Base-by-base conservation (phyloP, 2,888 invertebrate species). In the Trichogramma evanescens region DNA sequence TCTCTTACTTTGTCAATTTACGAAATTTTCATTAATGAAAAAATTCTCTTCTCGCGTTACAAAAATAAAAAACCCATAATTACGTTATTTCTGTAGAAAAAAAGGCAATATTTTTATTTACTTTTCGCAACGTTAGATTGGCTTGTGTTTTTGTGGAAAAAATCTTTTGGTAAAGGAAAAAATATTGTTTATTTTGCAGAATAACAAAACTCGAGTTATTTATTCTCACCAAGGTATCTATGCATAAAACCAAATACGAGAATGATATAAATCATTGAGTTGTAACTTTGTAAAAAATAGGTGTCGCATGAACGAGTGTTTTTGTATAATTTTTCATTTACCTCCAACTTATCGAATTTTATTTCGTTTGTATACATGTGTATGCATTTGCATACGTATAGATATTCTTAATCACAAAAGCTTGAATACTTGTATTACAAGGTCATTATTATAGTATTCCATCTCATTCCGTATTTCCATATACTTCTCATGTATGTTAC, bases 121-220 rank as follows among this genome's bases (percentile, higher is more conserved):
- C 50, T 55, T 59, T 50, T 56, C 65, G 26, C 26, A 26, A 26
- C 26, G 26, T 70, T 66, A 67, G 69, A 68, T 69, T 70, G 71
- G 72, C 70, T 70, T 69, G 63, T 71, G 68, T 66, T 73, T 63
- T 65, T 69, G 67, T 70, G 70, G 69, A 68, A 72, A 62, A 58
- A 63, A 72, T 70, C 74, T 71, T 70, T 71, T 75, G 74, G 75
- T 74, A 73, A 69, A 74, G 74, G 71, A 67, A 65, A 26, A 70
- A 70, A 65, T 75, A 67, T 75, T 75, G 68, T 75, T 75, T 75
- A 74, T 75, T 75, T 75, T 75, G 60, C 75, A 75, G 75, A 75
- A 74, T 74, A 75, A 69, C 75, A 75, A 75, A 26, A 70, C 71
- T 75, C 75, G 71, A 75, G 75, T 74, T 73, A 72, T 70, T 74